Evolutionary conservation across 2,888 invertebrate species (phyloP), one percentile per base, ranked within the genome.

Genomic region (Callosobruchus maculatus): DNA sequence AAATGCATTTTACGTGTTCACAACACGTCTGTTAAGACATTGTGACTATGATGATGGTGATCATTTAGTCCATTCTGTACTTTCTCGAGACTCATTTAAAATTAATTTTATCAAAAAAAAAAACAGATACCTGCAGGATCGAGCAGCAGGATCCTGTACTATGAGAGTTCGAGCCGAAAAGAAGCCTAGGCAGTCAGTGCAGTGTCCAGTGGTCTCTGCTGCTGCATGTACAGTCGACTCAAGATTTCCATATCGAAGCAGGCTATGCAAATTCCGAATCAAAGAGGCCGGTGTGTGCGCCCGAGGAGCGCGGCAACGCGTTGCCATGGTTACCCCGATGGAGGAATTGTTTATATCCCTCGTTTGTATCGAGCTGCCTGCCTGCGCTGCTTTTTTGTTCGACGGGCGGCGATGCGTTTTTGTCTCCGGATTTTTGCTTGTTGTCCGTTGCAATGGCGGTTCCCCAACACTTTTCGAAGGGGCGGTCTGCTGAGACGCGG

Each of bases 231-330:
- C 84, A 84, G 85, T 83, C 84, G 78, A 78, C 77, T 81, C 83
- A 85, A 85, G 84, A 86, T 86, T 86, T 85, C 86, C 86, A 86
- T 86, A 86, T 86, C 85, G 81, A 85, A 85, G 84, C 84, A 84
- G 83, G 84, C 85, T 85, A 86, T 86, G 86, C 86, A 86, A 86
- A 86, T 86, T 84, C 81, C 81, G 82, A 84, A 84, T 85, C 85
- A 85, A 86, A 86, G 85, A 83, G 80, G 85, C 85, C 85, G 86
- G 84, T 80, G 80, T 79, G 67, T 67, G 68, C 20, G 13, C 13
- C 68, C 20, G 77, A 77, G 83, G 49, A 49, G 49, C 49, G 49
- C 49, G 49, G 49, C 49, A 18, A 13, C 82, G 81, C 84, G 84
- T 84, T 84, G 83, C 85, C 83, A 84, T 84, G 84, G 84, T 83